Percentiles rank a stretch among this genome's conserved stretches.
phyloP scores from a whole-genome alignment of 2,888 invertebrate genomes.

The Galerucella nymphaeae region DNA sequence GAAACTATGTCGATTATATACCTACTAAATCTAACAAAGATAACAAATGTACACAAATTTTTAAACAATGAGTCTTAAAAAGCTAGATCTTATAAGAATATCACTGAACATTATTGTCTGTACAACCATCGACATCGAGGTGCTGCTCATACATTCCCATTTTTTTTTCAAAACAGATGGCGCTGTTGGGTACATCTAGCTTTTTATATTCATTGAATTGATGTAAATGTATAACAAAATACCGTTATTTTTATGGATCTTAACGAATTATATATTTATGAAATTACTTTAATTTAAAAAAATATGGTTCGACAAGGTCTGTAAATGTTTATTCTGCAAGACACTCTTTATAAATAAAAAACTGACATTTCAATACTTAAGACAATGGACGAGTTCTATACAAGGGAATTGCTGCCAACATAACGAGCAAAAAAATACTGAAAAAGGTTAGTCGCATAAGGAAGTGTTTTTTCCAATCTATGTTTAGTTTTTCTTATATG shows the following conservation, averaged over 20 bases:
- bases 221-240: not conserved
- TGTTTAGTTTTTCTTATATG: too few species aligned
- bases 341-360: not conserved
- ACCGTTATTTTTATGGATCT: not conserved
- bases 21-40: slow-evolving; percentile 20
- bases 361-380: not conserved
- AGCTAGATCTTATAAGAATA: slow-evolving; percentile 4
- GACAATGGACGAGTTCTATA: too few species aligned
- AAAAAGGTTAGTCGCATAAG: too few species aligned
- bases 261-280: too few species aligned
- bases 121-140: not conserved
- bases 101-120: not conserved
- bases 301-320: too few species aligned
- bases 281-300: too few species aligned
- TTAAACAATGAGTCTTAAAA: slow-evolving; percentile 21
- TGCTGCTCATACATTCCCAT: not conserved
- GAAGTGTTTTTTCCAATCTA: too few species aligned
- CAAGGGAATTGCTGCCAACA: too few species aligned
- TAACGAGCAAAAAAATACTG: too few species aligned
- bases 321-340: not conserved
- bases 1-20: slow-evolving; percentile 2
- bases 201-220: slow-evolving; percentile 6
- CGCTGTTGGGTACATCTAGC: slow-evolving; percentile 7
- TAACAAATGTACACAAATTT: slow-evolving; percentile 17
- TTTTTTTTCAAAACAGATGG: not conserved